A percentile compares a stretch with the other conserved stretches of the same genome.
phyloP scores from a whole-genome alignment of 2,888 invertebrate genomes.

The Cordylochernes scorpioides region DNA sequence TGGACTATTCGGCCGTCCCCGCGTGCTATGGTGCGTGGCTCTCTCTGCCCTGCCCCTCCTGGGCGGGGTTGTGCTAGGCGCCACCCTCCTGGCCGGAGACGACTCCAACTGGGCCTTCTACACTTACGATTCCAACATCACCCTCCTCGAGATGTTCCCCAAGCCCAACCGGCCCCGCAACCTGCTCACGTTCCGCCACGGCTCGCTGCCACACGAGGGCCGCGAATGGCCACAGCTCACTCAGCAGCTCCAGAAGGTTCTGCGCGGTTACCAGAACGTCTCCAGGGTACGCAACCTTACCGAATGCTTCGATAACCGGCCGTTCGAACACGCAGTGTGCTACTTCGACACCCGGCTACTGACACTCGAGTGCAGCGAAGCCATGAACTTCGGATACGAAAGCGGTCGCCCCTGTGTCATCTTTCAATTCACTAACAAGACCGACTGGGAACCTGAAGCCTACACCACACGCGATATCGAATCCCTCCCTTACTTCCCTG shows the following conservation, averaged over 20 bases:
- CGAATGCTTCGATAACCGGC: conserved; percentile 5
- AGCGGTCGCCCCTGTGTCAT: conserved; percentile 70
- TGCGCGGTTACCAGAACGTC: conserved; percentile 4
- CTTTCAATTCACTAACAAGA: conserved; percentile 88
- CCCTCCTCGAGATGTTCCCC: conserved; percentile 12
- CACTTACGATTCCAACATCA: conserved; percentile 9
- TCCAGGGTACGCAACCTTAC: conserved; percentile 6
- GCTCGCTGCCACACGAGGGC: conserved; percentile 10
- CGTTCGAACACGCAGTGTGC: conserved; percentile 5
- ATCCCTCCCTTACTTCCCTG: conserved; percentile 39
- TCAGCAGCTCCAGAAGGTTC: conserved; percentile 9
- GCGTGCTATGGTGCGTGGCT: conserved; percentile 13
- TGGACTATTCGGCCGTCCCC: conserved; percentile 9
- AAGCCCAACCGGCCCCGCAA: conserved; percentile 12
- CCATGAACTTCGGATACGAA: conserved; percentile 58
- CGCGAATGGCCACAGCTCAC: conserved; percentile 11
- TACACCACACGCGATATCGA: conserved; percentile 39
- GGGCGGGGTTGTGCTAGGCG: conserved; percentile 10
- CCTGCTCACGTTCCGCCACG: conserved; percentile 5
- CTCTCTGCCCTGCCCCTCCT: conserved; percentile 13
- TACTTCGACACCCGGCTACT: conserved; percentile 10
- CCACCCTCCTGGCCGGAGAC: conserved; percentile 10
- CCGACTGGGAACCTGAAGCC: conserved; percentile 52
- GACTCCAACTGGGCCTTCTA: conserved; percentile 7
- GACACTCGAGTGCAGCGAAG: conserved; percentile 36